Conservation (phyloP, 1,140 invertebrate genomes). For the Trachymyrmex septentrionalis region DNA sequence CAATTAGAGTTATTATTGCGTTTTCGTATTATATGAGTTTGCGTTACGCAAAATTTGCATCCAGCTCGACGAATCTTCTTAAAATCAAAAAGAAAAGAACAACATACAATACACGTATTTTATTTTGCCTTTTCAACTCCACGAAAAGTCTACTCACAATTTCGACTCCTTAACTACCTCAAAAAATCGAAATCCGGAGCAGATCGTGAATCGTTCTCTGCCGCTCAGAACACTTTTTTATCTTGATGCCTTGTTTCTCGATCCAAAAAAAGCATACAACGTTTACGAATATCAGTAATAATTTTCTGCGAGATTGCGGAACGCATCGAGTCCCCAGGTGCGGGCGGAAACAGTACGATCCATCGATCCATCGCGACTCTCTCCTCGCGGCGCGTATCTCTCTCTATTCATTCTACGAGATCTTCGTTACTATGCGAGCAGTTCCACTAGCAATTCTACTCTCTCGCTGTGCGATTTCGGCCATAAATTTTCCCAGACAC, state of each 20-base stretch:
- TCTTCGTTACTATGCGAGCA: conserved; percentile 29
- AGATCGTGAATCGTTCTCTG: background rate
- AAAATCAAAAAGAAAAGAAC: background rate
- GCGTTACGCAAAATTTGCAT: background rate
- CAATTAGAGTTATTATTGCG: background rate
- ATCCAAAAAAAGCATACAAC: background rate
- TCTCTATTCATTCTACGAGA: background rate
- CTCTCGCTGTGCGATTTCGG: conserved; percentile 29
- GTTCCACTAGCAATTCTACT: conserved; percentile 19
- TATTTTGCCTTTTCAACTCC: background rate
- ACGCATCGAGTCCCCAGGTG: conserved; percentile 23
- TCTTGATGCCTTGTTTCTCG: background rate
- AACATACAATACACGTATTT: background rate
- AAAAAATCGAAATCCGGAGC: background rate
- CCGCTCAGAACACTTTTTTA: background rate
- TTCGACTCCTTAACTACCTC: background rate
- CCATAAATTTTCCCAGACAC: conserved; percentile 37
- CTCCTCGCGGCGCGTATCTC: background rate
- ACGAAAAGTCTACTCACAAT: background rate
- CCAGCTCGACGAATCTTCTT: background rate
- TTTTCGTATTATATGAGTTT: background rate
- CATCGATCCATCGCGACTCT: conserved; percentile 13
- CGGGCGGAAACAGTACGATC: background rate
- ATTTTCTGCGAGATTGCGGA: conserved; percentile 29
- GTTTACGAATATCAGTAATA: conserved; percentile 14